Evolutionary conservation across 2,113 vertebrate species (phyloP).

Genomic region (Tichodroma muraria): DNA sequence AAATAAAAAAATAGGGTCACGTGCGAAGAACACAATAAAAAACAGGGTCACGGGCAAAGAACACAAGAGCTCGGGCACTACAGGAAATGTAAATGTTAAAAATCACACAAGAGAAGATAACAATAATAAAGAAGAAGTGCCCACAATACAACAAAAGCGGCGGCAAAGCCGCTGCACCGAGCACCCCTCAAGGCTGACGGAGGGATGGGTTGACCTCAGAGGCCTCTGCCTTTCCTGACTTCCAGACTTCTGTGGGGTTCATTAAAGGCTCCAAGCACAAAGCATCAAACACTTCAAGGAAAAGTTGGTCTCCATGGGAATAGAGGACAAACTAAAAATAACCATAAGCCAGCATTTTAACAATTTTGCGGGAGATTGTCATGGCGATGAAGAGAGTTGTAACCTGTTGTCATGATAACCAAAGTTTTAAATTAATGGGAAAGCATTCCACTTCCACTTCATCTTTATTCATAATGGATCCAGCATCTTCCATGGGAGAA

Average conservation of each 20-base stretch:
- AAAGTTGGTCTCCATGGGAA: slow-evolving; percentile 60
- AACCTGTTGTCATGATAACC: slow-evolving; percentile 60
- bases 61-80: not conserved
- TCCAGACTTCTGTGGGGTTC: not conserved
- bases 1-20: not conserved
- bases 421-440: slow-evolving; percentile 13
- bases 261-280: slow-evolving; percentile 19
- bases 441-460: not conserved
- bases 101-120: not conserved
- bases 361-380: slow-evolving; percentile 24
- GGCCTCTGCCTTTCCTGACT: not conserved
- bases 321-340: slow-evolving; percentile 60
- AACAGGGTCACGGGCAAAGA: not conserved
- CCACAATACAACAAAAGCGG: not conserved
- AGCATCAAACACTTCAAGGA: slow-evolving; percentile 9
- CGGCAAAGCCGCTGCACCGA: not conserved
- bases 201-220: not conserved
- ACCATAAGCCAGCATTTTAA: not conserved
- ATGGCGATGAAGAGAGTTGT: slow-evolving; percentile 55
- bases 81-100: not conserved
- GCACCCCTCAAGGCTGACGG: not conserved
- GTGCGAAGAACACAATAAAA: not conserved
- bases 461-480: not conserved
- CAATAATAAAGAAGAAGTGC: not conserved
- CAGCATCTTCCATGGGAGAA: not conserved